phyloP scores from a whole-genome alignment of 1,140 invertebrate genomes.

The Zaprionus lachaisei region DNA sequence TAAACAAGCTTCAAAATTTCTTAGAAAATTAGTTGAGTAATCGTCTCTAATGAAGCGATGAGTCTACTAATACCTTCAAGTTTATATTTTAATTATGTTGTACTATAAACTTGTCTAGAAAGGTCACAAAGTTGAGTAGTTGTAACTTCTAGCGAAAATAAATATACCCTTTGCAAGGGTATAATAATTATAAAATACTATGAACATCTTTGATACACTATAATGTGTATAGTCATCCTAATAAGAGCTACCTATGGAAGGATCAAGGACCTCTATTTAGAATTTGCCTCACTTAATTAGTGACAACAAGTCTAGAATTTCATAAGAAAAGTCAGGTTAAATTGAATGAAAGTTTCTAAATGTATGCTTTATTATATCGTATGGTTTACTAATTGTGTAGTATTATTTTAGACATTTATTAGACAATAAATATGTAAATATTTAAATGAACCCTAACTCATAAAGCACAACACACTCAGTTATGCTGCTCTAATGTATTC shows the following conservation, averaged over 20 bases:
- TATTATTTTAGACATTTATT: neutral
- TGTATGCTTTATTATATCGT: neutral
- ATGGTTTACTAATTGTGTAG: neutral
- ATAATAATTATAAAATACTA: too few relatives aligned
- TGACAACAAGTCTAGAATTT: neutral
- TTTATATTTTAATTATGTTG: neutral
- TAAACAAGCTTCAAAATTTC: neutral
- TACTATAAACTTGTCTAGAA: too few relatives aligned
- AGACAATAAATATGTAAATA: neutral
- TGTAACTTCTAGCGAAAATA: too few relatives aligned
- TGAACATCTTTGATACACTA: too few relatives aligned
- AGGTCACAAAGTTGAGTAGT: too few relatives aligned
- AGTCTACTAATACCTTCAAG: neutral
- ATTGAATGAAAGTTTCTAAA: neutral
- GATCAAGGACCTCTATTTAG: too few relatives aligned
- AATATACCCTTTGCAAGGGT: too few relatives aligned
- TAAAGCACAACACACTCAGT: neutral
- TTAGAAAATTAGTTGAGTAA: constrained; percentile 9
- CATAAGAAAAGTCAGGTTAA: neutral
- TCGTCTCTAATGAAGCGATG: neutral
- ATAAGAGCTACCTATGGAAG: too few relatives aligned
- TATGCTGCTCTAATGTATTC: neutral
- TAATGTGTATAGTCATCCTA: too few relatives aligned
- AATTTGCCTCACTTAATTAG: neutral
- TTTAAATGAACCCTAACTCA: neutral